A percentile compares a stretch with the other conserved stretches of the same genome.
Conservation (phyloP, 2,888 invertebrate genomes). For the Penaeus monodon region DNA sequence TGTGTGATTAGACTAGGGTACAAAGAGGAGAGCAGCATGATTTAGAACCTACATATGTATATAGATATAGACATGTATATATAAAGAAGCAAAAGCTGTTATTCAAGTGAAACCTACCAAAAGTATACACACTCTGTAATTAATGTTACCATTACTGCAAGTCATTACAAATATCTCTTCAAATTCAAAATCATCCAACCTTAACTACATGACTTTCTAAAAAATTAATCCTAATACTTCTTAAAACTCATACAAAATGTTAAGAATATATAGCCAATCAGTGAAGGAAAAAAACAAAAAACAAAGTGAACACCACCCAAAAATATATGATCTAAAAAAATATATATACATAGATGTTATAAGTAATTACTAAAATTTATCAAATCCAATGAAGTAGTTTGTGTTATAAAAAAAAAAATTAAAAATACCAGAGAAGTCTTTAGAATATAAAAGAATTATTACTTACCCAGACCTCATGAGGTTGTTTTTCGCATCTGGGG, state of each 20-base stretch:
- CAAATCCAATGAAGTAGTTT: no score
- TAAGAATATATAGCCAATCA: no score
- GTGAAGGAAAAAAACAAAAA: no score
- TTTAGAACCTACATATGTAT: conserved; percentile 50
- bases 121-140: conserved; percentile 28
- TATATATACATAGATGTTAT: no score
- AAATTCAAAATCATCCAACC: conserved; percentile 11
- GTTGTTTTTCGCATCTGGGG: conserved; percentile 65
- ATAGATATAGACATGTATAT: background rate
- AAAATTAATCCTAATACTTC: no score
- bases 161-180: conserved; percentile 23
- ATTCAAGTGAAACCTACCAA: conserved; percentile 22
- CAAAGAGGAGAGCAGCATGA: conserved; percentile 57
- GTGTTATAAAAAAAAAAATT: no score
- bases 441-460: conserved; percentile 66
- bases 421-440: background rate
- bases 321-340: no score
- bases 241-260: no score
- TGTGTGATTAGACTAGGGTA: conserved; percentile 60
- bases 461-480: conserved; percentile 64
- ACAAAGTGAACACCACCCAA: background rate
- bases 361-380: no score
- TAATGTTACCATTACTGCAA: conserved; percentile 9
- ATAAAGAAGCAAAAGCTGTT: conserved; percentile 55
- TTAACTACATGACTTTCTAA: no score